These are phyloP conservation scores for Alouatta palliata DNA, from an alignment of 2,113 vertebrate species.

Conservation along the genomic window DNA sequence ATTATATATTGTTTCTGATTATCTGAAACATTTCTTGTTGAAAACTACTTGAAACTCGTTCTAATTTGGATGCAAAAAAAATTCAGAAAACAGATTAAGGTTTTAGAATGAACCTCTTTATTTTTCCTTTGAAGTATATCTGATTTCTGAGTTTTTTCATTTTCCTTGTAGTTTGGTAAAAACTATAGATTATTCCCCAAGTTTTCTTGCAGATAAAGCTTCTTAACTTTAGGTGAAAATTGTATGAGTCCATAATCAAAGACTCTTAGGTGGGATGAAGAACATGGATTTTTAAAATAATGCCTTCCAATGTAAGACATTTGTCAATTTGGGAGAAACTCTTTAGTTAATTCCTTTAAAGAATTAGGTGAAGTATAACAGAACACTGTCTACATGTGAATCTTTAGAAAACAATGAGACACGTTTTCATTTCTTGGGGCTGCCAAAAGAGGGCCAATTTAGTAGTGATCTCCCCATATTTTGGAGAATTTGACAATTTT, in stretches of 20 bases:
- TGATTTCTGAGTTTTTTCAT: neutral
- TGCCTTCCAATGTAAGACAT: constrained; percentile 23
- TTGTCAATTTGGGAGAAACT: constrained; percentile 38
- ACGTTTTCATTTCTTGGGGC: neutral
- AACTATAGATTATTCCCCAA: neutral
- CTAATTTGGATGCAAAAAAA: constrained; percentile 37
- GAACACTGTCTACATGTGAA: constrained; percentile 31
- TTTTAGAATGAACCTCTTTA: constrained; percentile 33
- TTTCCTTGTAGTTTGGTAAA: constrained; percentile 32
- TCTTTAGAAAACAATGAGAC: constrained; percentile 38
- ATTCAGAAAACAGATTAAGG: constrained; percentile 48
- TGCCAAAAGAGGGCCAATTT: neutral
- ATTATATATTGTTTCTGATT: neutral
- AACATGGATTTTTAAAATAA: neutral
- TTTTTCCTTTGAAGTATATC: constrained; percentile 25
- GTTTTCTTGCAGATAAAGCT: constrained; percentile 46
- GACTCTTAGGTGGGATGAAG: neutral
- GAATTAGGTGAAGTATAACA: constrained; percentile 22
- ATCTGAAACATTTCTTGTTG: neutral
- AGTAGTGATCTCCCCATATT: neutral
- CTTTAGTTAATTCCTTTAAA: constrained; percentile 41
- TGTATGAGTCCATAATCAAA: constrained; percentile 39
- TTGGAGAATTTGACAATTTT: constrained; percentile 24
- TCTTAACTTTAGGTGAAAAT: constrained; percentile 39
- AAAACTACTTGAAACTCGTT: constrained; percentile 20